Evolutionary conservation across 2,797 vertebrate genomes (phyloP).

Genomic region (Phalloptychus januarius): DNA sequence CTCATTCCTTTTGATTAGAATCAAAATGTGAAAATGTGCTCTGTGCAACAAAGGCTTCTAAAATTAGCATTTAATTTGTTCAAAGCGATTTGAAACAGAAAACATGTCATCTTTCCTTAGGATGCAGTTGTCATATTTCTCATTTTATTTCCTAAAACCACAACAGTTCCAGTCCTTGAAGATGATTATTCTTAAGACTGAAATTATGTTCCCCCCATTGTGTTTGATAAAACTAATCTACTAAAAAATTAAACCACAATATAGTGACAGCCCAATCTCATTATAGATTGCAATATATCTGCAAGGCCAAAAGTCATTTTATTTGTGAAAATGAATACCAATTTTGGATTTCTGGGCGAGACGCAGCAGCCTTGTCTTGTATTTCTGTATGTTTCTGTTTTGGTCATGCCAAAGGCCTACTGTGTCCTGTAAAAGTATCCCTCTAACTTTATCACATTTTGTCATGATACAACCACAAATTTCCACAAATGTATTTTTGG

Average conservation of each 20-base stretch:
- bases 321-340: neutral
- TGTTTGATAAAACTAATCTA: neutral
- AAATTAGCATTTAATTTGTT: conserved; percentile 7
- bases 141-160: conserved; percentile 23
- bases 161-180: conserved; percentile 1
- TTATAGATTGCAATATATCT: neutral
- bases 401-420: neutral
- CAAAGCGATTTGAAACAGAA: neutral
- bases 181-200: neutral
- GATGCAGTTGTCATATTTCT: conserved; percentile 31
- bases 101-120: neutral
- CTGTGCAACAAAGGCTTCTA: conserved; percentile 27
- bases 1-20: conserved; percentile 14
- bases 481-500: neutral
- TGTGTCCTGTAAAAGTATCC: neutral
- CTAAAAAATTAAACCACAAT: neutral
- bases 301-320: neutral
- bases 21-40: conserved; percentile 15
- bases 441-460: neutral
- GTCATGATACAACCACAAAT: neutral
- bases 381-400: neutral
- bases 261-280: neutral
- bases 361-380: neutral
- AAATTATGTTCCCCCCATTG: neutral
- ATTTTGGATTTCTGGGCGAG: neutral